phyloP scores from a whole-genome alignment of 2,888 invertebrate species.

The Elmis aenea region DNA sequence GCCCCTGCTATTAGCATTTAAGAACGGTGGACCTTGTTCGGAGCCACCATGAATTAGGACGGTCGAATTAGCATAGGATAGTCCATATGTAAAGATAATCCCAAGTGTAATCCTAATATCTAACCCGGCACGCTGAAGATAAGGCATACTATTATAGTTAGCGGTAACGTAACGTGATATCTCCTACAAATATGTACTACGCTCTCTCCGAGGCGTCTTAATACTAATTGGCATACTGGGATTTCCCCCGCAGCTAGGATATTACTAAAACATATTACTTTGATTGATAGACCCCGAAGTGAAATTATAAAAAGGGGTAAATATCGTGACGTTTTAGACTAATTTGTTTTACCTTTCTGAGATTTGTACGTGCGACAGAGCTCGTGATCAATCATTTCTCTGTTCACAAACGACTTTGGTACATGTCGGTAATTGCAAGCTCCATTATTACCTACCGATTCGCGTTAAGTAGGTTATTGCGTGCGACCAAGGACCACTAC shows the following conservation, averaged over 20 bases:
- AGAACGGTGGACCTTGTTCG: too few species aligned
- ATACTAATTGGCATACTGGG: slow-evolving; percentile 26
- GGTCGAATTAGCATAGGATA: slow-evolving; percentile 40
- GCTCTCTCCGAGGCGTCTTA: slow-evolving; percentile 28
- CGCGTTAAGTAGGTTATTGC: slow-evolving; percentile 20
- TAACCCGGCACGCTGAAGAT: slow-evolving; percentile 35
- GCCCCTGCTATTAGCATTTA: too few species aligned
- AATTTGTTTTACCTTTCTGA: slow-evolving; percentile 6
- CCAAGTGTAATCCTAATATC: slow-evolving; percentile 43
- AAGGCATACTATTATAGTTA: slow-evolving; percentile 34
- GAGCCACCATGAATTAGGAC: slow-evolving; percentile 25
- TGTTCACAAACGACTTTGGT: slow-evolving; percentile 28
- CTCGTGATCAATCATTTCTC: slow-evolving; percentile 30
- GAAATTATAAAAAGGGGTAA: background rate
- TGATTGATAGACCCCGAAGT: too few species aligned
- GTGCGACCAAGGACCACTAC: slow-evolving; percentile 8
- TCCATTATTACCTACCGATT: slow-evolving; percentile 25
- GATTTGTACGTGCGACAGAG: slow-evolving; percentile 27
- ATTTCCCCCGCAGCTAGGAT: background rate
- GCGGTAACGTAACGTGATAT: slow-evolving; percentile 27
- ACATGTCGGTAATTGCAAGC: slow-evolving; percentile 24
- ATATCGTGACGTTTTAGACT: background rate
- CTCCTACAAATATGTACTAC: slow-evolving; percentile 27
- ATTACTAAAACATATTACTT: too few species aligned
- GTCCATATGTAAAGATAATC: slow-evolving; percentile 46